Evolutionary conservation across 1,140 invertebrate genomes (phyloP), one percentile per base, ranked within the genome.

Genomic region (Hypothenemus hampei): DNA sequence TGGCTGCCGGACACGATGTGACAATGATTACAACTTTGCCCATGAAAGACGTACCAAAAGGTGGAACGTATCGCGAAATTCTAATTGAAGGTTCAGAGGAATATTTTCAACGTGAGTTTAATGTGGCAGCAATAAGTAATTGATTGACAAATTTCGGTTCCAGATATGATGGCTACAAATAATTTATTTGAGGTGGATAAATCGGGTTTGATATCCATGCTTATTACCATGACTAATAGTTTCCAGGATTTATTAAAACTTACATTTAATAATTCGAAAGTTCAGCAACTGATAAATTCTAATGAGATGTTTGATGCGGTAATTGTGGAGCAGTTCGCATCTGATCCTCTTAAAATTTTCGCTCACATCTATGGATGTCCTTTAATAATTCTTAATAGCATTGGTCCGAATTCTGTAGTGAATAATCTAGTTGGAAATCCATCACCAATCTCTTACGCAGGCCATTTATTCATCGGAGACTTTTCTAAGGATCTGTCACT

Each of bases 11-110:
- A 19, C 83, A 89, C 60, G 73, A 84, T 6, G 52, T 89, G 4
- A 87, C 84, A 0, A 78, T 87, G 11, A 69, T 87, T 10, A 84
- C 78, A 21, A 77, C 81, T 56, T 83, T 82, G 41, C 73, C 37
- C 75, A 57, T 66, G 73, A 47, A 62, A 69, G n/a, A 69, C 76
- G 29, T 67, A 73, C 3, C 64, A 75, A 52, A 62, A 41, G 57
- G 49, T 33, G 54, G 58, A 7, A 50, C 22, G 5, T 61, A 57
- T 11, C 47, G 20, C 16, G 39, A 58, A 10, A 31, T 61, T 10
- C 2, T 58, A 11, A 24, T 63, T 11, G 31, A 36, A 15, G 47
- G 55, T n/a, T n/a, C 35, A 10, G 5, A 1, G 13, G 45, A 57
- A 1, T 22, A n/a, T 10, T 4, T n/a, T n/a, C 11, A 23, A 4